Base-by-base conservation (phyloP, 1,140 invertebrate species). In the Drosophila littoralis region DNA sequence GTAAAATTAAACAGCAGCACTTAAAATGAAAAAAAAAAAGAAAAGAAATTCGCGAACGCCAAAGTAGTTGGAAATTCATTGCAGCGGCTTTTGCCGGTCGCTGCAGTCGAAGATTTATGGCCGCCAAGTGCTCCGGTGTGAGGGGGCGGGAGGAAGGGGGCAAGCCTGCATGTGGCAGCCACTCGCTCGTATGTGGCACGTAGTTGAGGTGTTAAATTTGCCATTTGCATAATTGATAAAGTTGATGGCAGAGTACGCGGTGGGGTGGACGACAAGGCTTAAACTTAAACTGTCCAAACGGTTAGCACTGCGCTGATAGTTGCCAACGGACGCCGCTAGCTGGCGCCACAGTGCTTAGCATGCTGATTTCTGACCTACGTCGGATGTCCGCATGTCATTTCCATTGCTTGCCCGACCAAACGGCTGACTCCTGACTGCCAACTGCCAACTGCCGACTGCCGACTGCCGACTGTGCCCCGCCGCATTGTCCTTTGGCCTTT, bases 151-250 rank as follows among this genome's bases (percentile, higher is more conserved):
- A 10, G 7, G 28, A 1, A 1, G 3, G 28, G 4, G 48, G 12
- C n/a, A 13, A 51, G 13, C 40, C 22, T 68, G 33, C 50, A 12
- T 36, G 9, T 45, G 46, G 48, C 57, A 52, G 58, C 50, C 33
- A 28, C 35, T 74, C 43, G 68, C 35, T 74, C 51, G 68, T 83
- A 76, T 80, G 75, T 75, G 73, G 69, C 83, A 68, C 70, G 66
- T 58, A 71, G 66, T 57, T 68, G 64, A 88, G 79, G 83, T 88
- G 83, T 83, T 88, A 88, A 83, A 89, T 88, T 86, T 83, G 58
- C 83, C 68, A 86, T 86, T 86, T 86, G 72, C 83, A 86, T 88
- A 88, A 88, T 88, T 88, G 79, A 88, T 88, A 88, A 83, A 79
- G 71, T 81, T 72, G 57, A 70, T 57, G 81, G 67, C 51, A 17